Conservation (phyloP, 2,888 invertebrate species). For the Stratiomys singularior region DNA sequence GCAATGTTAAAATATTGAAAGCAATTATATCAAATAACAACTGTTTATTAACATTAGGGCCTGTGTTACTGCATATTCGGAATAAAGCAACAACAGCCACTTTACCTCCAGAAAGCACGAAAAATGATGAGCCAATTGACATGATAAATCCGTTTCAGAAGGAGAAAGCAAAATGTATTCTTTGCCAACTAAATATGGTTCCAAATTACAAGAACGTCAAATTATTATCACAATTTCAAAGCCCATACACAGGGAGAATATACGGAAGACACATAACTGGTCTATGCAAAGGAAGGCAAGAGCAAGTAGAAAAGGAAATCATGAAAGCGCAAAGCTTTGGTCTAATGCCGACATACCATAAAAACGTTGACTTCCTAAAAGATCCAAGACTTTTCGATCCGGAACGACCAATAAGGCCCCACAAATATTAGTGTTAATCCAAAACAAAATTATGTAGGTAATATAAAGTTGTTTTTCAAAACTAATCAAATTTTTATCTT, state of each 20-base stretch:
- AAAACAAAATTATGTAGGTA: neutral
- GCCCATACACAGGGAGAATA: slow-evolving; percentile 91
- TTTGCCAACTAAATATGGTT: slow-evolving; percentile 84
- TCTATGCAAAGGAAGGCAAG: slow-evolving; percentile 85
- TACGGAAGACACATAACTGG: slow-evolving; percentile 95
- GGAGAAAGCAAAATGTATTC: slow-evolving; percentile 77
- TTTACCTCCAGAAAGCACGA: neutral
- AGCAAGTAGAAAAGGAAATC: slow-evolving; percentile 78
- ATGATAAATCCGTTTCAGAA: slow-evolving; percentile 85
- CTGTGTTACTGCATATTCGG: neutral
- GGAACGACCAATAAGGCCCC: slow-evolving; percentile 81
- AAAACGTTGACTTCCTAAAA: slow-evolving; percentile 80
- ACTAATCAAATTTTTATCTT: too few species aligned
- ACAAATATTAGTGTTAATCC: slow-evolving; percentile 75
- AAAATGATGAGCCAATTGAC: slow-evolving; percentile 64
- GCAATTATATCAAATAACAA: neutral
- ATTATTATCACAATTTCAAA: slow-evolving; percentile 94
- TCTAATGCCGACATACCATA: slow-evolving; percentile 85
- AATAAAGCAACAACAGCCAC: neutral
- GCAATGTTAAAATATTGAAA: too few species aligned
- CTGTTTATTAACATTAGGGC: neutral
- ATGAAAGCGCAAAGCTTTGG: slow-evolving; percentile 79
- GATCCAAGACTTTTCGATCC: slow-evolving; percentile 94
- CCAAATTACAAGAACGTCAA: slow-evolving; percentile 92
- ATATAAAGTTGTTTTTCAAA: neutral